These are phyloP conservation scores for Danio jaintianensis DNA, from an alignment of 2,797 vertebrate species.

Conservation along the genomic window DNA sequence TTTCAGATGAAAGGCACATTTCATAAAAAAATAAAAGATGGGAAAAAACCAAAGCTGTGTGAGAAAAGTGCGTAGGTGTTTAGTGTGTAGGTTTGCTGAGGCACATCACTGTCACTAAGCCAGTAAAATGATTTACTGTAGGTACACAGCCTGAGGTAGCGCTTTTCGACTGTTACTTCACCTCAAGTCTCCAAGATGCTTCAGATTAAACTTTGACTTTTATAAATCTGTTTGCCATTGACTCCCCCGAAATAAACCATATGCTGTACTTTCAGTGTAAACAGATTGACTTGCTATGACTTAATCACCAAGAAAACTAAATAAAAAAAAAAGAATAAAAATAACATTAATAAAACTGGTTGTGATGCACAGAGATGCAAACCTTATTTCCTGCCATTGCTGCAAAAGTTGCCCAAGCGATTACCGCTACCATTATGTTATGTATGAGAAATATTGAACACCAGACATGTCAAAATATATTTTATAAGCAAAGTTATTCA, in stretches of 20 bases:
- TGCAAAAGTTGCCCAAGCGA: no score
- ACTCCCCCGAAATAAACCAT: not conserved
- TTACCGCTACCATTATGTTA: no score
- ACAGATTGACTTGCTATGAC: not conserved
- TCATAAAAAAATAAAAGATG: not conserved
- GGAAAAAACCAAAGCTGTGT: not conserved
- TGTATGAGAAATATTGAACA: no score
- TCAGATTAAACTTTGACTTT: constrained; percentile 23
- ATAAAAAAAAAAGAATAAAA: not conserved
- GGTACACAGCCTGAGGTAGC: constrained; percentile 38
- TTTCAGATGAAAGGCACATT: not conserved
- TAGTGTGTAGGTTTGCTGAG: not conserved
- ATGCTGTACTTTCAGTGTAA: not conserved
- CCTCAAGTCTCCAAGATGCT: not conserved
- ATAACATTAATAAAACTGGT: no score
- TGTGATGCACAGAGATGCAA: no score
- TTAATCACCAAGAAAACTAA: not conserved
- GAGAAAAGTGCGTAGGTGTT: constrained; percentile 16
- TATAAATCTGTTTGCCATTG: not conserved
- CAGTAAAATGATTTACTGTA: constrained; percentile 29
- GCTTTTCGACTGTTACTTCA: constrained; percentile 5
- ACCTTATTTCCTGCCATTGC: no score
- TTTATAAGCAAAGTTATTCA: no score
- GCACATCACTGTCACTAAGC: constrained; percentile 17
- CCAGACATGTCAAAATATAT: no score